A percentile compares a stretch with the other conserved stretches of the same genome.
These are phyloP conservation scores for Cancer borealis DNA, from an alignment of 2,888 invertebrate species.

Conservation along the genomic window DNA sequence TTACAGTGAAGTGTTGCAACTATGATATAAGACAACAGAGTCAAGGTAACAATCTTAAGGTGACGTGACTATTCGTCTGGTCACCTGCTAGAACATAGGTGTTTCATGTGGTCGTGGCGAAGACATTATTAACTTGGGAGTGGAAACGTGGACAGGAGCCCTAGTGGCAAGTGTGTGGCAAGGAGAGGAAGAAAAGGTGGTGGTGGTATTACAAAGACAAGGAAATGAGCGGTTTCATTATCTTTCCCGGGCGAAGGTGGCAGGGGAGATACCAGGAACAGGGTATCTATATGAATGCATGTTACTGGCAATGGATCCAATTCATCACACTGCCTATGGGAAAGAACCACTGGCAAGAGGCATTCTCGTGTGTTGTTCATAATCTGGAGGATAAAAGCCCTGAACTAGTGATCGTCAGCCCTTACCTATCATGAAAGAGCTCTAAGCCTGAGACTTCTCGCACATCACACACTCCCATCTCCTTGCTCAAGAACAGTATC, in stretches of 20 bases:
- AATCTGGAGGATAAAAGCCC: too few species aligned
- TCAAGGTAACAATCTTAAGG: not conserved
- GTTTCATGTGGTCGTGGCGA: not conserved
- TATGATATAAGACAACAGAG: not conserved
- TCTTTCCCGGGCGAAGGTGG: not conserved
- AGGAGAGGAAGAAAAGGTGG: not conserved
- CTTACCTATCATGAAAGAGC: too few species aligned
- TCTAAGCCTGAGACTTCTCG: too few species aligned
- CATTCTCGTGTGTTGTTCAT: too few species aligned
- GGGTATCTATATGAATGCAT: not conserved
- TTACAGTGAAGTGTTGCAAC: not conserved
- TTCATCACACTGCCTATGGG: not conserved
- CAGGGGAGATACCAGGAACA: not conserved
- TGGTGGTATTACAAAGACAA: constrained; percentile 9
- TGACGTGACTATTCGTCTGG: not conserved
- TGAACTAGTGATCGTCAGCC: too few species aligned
- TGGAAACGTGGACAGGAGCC: not conserved
- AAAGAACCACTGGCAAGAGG: not conserved
- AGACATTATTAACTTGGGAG: not conserved
- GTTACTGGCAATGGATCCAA: not conserved
- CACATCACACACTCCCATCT: too few species aligned
- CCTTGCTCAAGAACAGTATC: too few species aligned
- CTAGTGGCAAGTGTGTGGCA: not conserved
- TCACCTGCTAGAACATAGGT: not conserved
- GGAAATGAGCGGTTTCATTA: constrained; percentile 15